These are phyloP conservation scores for Halesus radiatus DNA, from an alignment of 1,140 invertebrate genomes.

Conservation along the genomic window DNA sequence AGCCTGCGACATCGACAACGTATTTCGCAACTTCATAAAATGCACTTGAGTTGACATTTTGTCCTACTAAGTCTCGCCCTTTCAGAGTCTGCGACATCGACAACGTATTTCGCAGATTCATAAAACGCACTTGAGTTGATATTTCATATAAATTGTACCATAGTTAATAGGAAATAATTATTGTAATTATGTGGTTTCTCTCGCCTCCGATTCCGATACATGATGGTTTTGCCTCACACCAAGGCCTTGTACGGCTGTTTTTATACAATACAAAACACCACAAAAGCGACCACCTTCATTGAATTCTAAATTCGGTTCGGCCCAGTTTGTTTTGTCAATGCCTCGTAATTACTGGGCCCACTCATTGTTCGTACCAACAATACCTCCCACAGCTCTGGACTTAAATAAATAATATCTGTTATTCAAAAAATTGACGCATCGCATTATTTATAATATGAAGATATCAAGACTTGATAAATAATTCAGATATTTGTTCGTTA, in stretches of 20 bases:
- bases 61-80: too few species aligned
- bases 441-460: constrained; percentile 28
- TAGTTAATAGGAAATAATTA: too few species aligned
- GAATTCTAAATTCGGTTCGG: constrained; percentile 33
- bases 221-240: neutral
- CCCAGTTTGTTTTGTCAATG: constrained; percentile 39
- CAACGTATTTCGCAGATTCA: too few species aligned
- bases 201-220: neutral
- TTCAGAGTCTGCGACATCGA: too few species aligned
- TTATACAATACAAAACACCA: neutral
- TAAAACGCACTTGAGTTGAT: too few species aligned
- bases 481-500: constrained; percentile 24
- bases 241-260: neutral
- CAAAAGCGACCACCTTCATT: constrained; percentile 33
- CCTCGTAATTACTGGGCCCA: constrained; percentile 11
- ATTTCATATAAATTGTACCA: too few species aligned
- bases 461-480: constrained; percentile 24
- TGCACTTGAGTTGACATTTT: too few species aligned
- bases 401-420: neutral
- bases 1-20: too few species aligned
- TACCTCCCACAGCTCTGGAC: neutral
- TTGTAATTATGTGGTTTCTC: too few species aligned
- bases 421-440: constrained; percentile 22
- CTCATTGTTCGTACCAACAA: constrained; percentile 7
- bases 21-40: too few species aligned